Base-by-base conservation (phyloP, 2,888 invertebrate genomes). In the Kuschelorhynchus macadamiae region DNA sequence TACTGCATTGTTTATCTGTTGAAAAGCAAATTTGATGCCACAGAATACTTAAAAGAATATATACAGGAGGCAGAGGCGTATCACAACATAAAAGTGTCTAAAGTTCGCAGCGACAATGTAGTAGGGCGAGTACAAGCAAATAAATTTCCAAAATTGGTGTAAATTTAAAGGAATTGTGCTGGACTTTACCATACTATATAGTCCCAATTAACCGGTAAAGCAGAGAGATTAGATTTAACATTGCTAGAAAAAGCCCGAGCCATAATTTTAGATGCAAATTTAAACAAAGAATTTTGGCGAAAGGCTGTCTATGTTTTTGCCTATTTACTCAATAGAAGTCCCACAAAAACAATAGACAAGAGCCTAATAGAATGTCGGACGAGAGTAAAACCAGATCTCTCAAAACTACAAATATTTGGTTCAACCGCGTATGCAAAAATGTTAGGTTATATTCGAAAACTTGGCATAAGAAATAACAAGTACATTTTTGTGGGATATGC, bases 331-430 rank as follows among this genome's bases (percentile, higher is more conserved):
- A 71, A 74, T 52, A 44, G 71, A 63, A 71, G 69, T n/a, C n/a
- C 39, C 70, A 70, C 32, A 62, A 62, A 11, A 55, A 60, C n/a
- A n/a, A n/a, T n/a, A n/a, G n/a, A n/a, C n/a, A 14, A 46, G 78
- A 79, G 1, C 79, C 80, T 11, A 55, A 46, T 44, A 79, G 81
- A 73, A 62, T 67, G 25, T 80, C n/a, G 79, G 79, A 71, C 61
- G 8, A 65, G 61, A 4, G 70, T 57, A 53, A 78, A 72, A 72
- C 76, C 79, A 12, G n/a, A n/a, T n/a, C n/a, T 50, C 79, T 16
- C 73, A 72, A 70, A 68, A 20, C 17, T 81, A 18, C 69, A 74
- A 72, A 64, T 77, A 0, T 81, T 80, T 74, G 79, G 79, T 5
- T 64, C 66, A 33, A 47, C 39, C 47, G 76, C 74, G 3, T 73